Base-by-base conservation (phyloP, 2,888 invertebrate species). In the Thereva unica region DNA sequence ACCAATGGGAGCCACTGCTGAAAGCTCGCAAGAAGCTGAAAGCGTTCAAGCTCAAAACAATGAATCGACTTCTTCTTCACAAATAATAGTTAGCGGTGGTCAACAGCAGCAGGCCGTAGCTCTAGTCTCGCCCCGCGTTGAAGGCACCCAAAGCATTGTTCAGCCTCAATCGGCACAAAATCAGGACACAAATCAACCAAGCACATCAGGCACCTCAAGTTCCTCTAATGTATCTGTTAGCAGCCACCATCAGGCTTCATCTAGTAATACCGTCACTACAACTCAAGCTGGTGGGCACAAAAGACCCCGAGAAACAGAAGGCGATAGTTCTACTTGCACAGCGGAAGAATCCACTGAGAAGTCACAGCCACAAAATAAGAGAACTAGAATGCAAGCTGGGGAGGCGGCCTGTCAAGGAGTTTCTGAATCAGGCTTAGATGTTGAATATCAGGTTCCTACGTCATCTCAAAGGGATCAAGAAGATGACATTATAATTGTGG, bases 401-500 rank as follows among this genome's bases (percentile, higher is more conserved):
- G 76, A 76, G n/a, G 68, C 68, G 47, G 64, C 70, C 1, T 71
- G 69, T 40, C 74, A 74, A 1, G 70, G 73, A 52, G 85, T 88
- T 72, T 85, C 85, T 67, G 84, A 87, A 70, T 87, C 86, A 3
- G 86, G 83, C 35, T 75, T 81, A 53, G 82, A 82, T 71, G 89
- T 89, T n/a, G 91, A 91, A 75, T 89, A 89, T 76, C 89, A 93
- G 82, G 92, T 93, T 67, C 92, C 93, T 5, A 93, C 93, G 0
- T 92, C 92, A 34, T 92, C 92, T 38, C 92, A 93, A 74, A 86
- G 92, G 68, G 93, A 93, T 77, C 92, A 92, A 76, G 91, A 92
- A 74, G 92, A 92, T 76, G 91, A 92, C 71, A 89, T 91, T 49
- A 88, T 91, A 52, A 87, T 90, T 4, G 89, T 91, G 0, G 91